These are phyloP conservation scores for Phylloscopus trochiloides DNA, from an alignment of 2,113 vertebrate genomes.

Conservation along the genomic window DNA sequence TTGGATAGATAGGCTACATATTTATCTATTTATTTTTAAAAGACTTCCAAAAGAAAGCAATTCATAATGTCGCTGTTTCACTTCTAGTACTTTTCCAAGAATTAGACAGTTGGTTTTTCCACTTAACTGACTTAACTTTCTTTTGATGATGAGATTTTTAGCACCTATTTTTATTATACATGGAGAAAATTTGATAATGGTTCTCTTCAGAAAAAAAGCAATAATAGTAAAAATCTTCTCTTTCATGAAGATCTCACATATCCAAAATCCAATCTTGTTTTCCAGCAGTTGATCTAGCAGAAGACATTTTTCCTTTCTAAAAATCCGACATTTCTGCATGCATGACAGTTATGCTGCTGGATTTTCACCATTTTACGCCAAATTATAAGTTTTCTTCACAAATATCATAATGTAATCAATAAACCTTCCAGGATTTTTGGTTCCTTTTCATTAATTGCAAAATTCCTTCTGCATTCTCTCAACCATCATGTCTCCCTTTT, in stretches of 20 bases:
- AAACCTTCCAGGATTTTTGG: background rate
- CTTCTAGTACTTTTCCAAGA: background rate
- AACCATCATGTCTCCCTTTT: background rate
- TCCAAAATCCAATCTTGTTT: background rate
- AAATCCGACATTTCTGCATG: background rate
- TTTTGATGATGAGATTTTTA: background rate
- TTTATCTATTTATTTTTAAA: background rate
- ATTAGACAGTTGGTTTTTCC: background rate
- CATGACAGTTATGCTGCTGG: background rate
- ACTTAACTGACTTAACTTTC: background rate
- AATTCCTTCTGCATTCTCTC: background rate
- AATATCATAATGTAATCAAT: background rate
- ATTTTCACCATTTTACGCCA: background rate
- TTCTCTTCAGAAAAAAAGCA: background rate
- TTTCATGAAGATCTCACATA: background rate
- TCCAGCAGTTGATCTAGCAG: background rate
- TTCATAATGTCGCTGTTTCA: background rate
- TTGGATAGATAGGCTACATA: background rate
- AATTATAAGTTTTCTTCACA: background rate
- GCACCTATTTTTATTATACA: background rate
- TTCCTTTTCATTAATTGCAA: background rate
- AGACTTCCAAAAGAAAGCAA: background rate
- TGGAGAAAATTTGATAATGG: background rate
- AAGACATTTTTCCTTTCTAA: background rate
- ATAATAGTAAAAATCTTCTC: background rate